Conservation (phyloP, 2,113 vertebrate genomes). For the Spea bombifrons region DNA sequence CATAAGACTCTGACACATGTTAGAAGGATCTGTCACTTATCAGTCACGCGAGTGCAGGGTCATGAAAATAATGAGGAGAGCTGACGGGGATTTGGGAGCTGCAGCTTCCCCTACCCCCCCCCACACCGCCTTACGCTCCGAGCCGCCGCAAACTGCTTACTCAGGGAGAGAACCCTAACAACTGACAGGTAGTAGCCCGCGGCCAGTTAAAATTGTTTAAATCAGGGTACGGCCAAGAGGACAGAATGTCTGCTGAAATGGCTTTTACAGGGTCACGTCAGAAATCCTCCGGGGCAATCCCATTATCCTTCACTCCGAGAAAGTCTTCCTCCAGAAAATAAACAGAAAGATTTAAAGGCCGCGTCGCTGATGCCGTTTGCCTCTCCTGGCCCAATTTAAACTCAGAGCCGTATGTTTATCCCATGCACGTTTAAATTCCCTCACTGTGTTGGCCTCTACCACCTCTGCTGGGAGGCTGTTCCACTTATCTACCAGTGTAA, state of each 20-base stretch:
- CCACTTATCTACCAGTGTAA: too few relatives aligned
- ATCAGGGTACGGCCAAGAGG: constrained; percentile 9
- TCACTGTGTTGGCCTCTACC: too few relatives aligned
- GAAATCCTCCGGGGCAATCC: constrained; percentile 3
- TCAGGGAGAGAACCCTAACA: constrained; percentile 32
- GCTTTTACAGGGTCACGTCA: constrained; percentile 15
- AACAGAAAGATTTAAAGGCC: too few relatives aligned
- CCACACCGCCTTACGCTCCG: neutral
- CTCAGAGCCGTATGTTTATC: too few relatives aligned
- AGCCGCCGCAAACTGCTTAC: constrained; percentile 33
- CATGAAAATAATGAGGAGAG: constrained; percentile 43
- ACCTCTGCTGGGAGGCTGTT: too few relatives aligned
- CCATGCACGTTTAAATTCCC: too few relatives aligned
- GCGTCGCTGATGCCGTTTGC: too few relatives aligned
- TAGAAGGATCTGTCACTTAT: constrained; percentile 17
- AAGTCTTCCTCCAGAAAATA: neutral
- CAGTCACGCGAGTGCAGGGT: constrained; percentile 27
- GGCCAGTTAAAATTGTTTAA: constrained; percentile 40
- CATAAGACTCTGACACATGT: constrained; percentile 21
- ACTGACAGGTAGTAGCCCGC: constrained; percentile 39
- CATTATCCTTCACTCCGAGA: constrained; percentile 1
- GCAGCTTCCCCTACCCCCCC: neutral
- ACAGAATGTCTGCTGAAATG: constrained; percentile 22
- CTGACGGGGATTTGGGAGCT: constrained; percentile 10
- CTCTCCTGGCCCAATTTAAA: too few relatives aligned